Conservation (phyloP, 2,888 invertebrate species). For the Eulithis prunata region DNA sequence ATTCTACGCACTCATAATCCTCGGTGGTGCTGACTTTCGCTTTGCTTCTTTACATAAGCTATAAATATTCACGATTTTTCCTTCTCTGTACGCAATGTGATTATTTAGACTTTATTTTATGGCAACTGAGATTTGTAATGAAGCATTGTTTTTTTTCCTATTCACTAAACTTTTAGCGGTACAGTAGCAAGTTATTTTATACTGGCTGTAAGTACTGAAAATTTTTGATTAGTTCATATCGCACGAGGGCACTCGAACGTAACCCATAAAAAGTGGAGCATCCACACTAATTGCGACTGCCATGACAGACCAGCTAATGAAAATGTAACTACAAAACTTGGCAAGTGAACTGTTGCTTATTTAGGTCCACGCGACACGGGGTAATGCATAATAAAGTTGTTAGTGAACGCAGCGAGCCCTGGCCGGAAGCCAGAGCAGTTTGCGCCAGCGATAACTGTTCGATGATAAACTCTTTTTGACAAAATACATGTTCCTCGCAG, state of each 20-base stretch:
- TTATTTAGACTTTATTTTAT: background rate
- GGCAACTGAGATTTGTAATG: background rate
- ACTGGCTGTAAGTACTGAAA: too few relatives aligned
- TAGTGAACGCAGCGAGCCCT: conserved; percentile 60
- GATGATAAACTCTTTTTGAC: conserved; percentile 54
- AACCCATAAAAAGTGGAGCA: conserved; percentile 35
- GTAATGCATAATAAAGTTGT: conserved; percentile 81
- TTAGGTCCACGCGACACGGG: conserved; percentile 69
- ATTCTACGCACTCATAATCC: conserved; percentile 17
- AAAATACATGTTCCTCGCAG: conserved; percentile 28
- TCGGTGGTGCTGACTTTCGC: background rate
- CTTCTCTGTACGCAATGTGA: conserved; percentile 6
- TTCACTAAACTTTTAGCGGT: too few relatives aligned
- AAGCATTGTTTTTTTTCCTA: too few relatives aligned
- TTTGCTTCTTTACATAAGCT: conserved; percentile 12
- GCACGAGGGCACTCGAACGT: conserved; percentile 6
- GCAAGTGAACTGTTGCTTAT: conserved; percentile 76
- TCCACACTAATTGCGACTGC: conserved; percentile 51
- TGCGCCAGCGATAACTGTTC: conserved; percentile 58
- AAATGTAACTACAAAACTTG: conserved; percentile 79
- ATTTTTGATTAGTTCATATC: background rate
- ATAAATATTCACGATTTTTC: background rate
- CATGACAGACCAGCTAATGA: conserved; percentile 70
- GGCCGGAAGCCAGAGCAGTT: conserved; percentile 62
- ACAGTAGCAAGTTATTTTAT: too few relatives aligned